A percentile compares a stretch with the other conserved stretches of the same genome.
phyloP scores from a whole-genome alignment of 2,797 vertebrate genomes.

The Rousettus madagascariensis region DNA sequence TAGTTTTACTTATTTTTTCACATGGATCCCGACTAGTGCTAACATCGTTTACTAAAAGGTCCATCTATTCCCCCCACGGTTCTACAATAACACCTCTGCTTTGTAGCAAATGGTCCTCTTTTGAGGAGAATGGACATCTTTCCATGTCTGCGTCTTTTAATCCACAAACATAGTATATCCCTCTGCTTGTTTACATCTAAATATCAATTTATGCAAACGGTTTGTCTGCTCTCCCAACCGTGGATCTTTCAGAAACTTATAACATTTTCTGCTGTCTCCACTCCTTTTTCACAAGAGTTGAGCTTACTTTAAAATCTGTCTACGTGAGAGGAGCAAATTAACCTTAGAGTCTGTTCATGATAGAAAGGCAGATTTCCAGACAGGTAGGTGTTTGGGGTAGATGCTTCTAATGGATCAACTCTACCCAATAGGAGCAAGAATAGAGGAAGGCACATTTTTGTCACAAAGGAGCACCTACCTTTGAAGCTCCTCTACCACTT shows the following conservation, averaged over 20 bases:
- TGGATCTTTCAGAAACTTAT: not conserved
- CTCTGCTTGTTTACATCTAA: not conserved
- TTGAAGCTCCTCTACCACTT: not conserved
- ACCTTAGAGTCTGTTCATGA: not conserved
- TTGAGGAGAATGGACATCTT: not conserved
- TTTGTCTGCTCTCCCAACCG: not conserved
- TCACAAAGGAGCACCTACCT: slow-evolving; percentile 16
- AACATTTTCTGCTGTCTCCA: not conserved
- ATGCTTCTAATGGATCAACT: not conserved
- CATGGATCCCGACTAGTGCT: not conserved
- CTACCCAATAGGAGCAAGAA: not conserved
- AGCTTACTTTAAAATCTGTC: not conserved
- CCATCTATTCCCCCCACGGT: not conserved
- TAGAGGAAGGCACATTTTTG: not conserved
- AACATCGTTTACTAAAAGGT: not conserved
- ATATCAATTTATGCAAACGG: not conserved
- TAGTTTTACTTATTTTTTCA: not conserved
- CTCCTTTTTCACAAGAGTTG: slow-evolving; percentile 4
- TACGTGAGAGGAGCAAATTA: slow-evolving; percentile 20
- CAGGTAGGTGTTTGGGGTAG: not conserved
- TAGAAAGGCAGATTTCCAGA: not conserved
- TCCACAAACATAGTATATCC: not conserved
- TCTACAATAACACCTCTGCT: not conserved
- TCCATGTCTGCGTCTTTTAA: not conserved
- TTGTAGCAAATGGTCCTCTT: not conserved